Percentiles rank a stretch among this genome's conserved stretches.
Evolutionary conservation across 2,797 vertebrate species (phyloP).

Genomic region (Okamejei kenojei): DNA sequence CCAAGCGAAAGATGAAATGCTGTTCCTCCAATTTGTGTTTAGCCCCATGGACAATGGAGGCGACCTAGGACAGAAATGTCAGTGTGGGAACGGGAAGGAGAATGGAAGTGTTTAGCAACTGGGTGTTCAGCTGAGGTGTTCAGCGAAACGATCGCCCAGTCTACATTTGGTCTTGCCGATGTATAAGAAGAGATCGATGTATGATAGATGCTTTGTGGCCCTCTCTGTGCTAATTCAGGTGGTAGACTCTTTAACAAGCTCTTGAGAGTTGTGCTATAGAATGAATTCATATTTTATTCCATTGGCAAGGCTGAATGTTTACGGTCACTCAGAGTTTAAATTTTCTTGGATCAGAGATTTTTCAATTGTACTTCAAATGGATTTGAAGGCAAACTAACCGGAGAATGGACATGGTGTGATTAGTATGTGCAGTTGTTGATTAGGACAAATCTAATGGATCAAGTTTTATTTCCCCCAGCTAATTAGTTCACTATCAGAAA

Average conservation of each 20-base stretch:
- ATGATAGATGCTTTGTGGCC: neutral
- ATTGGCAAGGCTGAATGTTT: neutral
- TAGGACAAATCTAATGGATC: neutral
- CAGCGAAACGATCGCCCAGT: no score
- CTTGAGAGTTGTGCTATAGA: neutral
- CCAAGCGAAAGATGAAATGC: no score
- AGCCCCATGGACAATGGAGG: no score
- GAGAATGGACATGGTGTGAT: neutral
- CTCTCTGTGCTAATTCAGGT: neutral
- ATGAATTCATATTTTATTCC: neutral
- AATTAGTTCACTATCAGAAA: neutral
- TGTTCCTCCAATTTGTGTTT: no score
- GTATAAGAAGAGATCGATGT: no score
- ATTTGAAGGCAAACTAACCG: neutral
- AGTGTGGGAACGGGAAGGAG: no score
- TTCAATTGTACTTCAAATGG: neutral
- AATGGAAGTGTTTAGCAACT: no score
- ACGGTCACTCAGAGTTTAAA: neutral
- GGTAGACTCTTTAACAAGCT: neutral
- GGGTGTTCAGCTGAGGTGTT: no score
- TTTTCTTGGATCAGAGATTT: neutral
- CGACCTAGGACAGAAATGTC: no score
- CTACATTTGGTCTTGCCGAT: no score
- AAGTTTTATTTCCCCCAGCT: neutral
- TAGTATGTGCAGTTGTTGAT: neutral